Base-by-base conservation (phyloP, 1,140 invertebrate genomes). In the Drosophila parvula region DNA sequence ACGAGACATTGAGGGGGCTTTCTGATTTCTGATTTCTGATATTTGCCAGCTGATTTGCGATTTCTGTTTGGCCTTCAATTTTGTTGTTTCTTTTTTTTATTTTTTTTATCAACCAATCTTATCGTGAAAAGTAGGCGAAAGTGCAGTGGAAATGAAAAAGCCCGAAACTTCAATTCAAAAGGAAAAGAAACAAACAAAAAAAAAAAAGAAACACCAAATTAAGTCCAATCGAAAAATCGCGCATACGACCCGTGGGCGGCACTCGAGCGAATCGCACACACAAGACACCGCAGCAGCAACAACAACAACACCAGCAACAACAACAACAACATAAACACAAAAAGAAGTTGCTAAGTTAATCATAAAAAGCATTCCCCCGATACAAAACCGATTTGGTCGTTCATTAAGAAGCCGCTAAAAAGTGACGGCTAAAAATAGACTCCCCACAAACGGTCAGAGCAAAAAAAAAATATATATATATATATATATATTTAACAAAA, bases 301-400 rank as follows among this genome's bases (percentile, higher is more conserved):
- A 30, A 30, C 30, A 30, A 30, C 30, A 30, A 30, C 14, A 30
- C n/a, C n/a, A n/a, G n/a, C n/a, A 30, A 30, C 30, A 30, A 30
- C 30, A 30, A 30, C 30, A 30, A 30, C 14, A 30, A 50, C 36
- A 30, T 43, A 10, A 16, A 62, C 28, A 53, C 40, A 22, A 36
- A 43, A 36, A 57, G 60, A 56, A 88, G 78, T 71, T 53, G 83
- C 82, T 86, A 86, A 86, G 70, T 86, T 69, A 79, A 79, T 86
- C 75, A 86, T 77, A 82, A 79, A 86, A 78, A 47, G 41, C 30
- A 68, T 70, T 70, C 64, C 61, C 61, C 65, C 47, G 14, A 67
- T 34, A 38, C 44, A 62, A 62, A 76, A 75, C 51, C 57, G 70
- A 73, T 61, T 84, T 64, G 78, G 47, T 47, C 3, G 28, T 64